Conservation (phyloP, 2,888 invertebrate genomes). For the Acanthosepion esculentum region DNA sequence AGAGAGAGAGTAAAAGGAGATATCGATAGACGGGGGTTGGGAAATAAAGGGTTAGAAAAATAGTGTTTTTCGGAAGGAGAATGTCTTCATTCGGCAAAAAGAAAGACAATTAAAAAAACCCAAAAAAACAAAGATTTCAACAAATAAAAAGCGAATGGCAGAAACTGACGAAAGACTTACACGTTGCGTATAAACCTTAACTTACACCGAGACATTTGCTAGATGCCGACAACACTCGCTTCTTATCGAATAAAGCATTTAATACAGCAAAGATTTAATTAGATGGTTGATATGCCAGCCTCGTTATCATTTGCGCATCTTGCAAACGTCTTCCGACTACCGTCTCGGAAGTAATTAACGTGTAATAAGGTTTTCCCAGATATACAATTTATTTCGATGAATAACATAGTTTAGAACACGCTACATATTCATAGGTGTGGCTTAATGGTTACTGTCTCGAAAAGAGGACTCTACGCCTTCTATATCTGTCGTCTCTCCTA, state of each 20-base stretch:
- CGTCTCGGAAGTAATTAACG: neutral
- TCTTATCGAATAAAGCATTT: slow-evolving; percentile 22
- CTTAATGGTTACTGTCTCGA: too few species aligned
- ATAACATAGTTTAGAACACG: neutral
- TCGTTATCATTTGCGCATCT: neutral
- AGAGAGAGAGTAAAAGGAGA: neutral
- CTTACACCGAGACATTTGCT: neutral
- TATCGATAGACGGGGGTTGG: neutral
- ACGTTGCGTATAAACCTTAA: neutral
- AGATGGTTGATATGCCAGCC: slow-evolving; percentile 1
- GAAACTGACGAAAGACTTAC: neutral
- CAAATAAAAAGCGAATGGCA: neutral
- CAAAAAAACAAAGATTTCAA: neutral
- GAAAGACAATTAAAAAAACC: neutral
- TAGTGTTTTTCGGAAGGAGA: neutral
- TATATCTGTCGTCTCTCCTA: too few species aligned
- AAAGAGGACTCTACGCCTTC: too few species aligned
- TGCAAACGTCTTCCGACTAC: neutral
- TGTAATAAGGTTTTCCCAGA: slow-evolving; percentile 6
- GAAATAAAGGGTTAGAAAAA: neutral
- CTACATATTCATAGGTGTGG: neutral
- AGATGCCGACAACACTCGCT: neutral
- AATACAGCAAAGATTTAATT: neutral
- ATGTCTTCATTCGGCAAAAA: neutral
- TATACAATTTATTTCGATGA: neutral